These are phyloP conservation scores for Diachasma alloeum DNA, from an alignment of 1,140 invertebrate genomes.

Conservation along the genomic window DNA sequence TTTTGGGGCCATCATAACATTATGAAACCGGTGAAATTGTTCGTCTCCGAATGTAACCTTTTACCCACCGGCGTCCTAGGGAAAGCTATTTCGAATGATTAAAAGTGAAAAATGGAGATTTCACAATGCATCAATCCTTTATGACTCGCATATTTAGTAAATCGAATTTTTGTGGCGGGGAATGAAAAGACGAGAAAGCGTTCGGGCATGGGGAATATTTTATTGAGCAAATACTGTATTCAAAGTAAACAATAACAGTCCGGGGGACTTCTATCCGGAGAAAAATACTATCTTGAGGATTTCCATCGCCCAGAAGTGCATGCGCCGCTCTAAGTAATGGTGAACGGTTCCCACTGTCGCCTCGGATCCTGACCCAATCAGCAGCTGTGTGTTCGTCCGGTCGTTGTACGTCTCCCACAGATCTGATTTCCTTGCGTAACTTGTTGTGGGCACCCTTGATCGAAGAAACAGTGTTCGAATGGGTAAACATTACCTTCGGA, in stretches of 20 bases:
- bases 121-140: too few relatives aligned
- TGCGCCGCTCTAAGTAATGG: constrained; percentile 5
- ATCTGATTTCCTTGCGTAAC: background rate
- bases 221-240: too few relatives aligned
- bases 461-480: background rate
- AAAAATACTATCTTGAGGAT: constrained; percentile 15
- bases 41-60: too few relatives aligned
- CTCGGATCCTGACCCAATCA: background rate
- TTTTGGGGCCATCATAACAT: too few relatives aligned
- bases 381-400: background rate
- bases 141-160: too few relatives aligned
- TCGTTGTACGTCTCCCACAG: constrained; percentile 9
- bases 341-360: background rate
- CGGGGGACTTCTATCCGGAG: background rate
- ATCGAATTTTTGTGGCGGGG: background rate
- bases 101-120: background rate
- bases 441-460: constrained; percentile 13
- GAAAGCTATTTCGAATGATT: too few relatives aligned
- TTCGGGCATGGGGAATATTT: too few relatives aligned
- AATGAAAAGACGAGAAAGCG: too few relatives aligned
- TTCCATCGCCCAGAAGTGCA: constrained; percentile 31
- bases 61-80: too few relatives aligned
- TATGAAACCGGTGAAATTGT: too few relatives aligned
- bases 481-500: background rate
- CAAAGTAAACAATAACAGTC: background rate